Base-by-base conservation (phyloP, 1,140 invertebrate species). In the Temnothorax curvispinosus region DNA sequence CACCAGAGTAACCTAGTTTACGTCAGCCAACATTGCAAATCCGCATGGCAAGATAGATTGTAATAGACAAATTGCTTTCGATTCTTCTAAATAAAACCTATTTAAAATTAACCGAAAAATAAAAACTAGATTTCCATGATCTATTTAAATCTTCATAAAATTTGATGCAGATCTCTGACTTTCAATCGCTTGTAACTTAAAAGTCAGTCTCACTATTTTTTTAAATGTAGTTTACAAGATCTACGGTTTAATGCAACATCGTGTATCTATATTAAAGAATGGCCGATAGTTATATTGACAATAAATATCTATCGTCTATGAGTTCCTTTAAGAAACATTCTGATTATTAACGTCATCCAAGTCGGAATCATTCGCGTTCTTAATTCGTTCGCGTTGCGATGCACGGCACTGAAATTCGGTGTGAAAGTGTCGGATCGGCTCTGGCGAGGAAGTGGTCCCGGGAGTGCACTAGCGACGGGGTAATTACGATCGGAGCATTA, bases 401-500 rank as follows among this genome's bases (percentile, higher is more conserved):
- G 50, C 27, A 84, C 69, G 38, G 21, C 56, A 69, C 77, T 32
- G 71, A 86, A 18, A 15, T 47, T 77, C 56, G 32, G 58, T 87
- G 88, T 84, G 88, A 89, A 87, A 77, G 85, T 90, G 88, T 75
- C 84, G 54, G 87, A 88, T 90, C 77, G 69, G 41, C 60, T 85
- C 38, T 77, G 71, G 67, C 78, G 84, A 56, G 84, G 87, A 91
- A 91, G 90, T 88, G 77, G 88, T 75, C 91, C 91, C 93, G 71
- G n/a, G 93, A 94, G 92, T 94, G 91, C 90, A 92, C 89, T 93
- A 89, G 71, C 86, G 78, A 76, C 85, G 82, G 90, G 91, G 92
- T 94, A 94, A 94, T 94, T 94, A 94, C 94, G 89, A 90, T 85
- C 81, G 2, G 32, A 84, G 86, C 71, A 67, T 69, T 84, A 81